phyloP scores from a whole-genome alignment of 2,113 vertebrate species.

The Anseranas semipalmata region DNA sequence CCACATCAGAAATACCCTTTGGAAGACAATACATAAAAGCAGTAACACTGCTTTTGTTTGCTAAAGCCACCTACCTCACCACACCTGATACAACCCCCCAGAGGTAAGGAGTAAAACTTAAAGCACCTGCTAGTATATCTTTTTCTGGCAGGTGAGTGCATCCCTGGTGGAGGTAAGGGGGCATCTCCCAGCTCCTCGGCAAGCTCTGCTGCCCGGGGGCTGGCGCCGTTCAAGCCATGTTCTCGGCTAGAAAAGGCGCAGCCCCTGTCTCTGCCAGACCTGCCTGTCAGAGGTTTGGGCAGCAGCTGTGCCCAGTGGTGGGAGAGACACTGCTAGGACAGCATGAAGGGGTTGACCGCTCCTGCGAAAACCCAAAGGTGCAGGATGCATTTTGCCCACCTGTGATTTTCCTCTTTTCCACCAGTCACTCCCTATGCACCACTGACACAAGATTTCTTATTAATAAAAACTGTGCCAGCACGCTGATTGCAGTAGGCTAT shows the following conservation, averaged over 20 bases:
- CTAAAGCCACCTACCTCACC: not conserved
- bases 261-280: too few relatives aligned
- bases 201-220: not conserved
- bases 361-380: not conserved
- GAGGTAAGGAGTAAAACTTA: not conserved
- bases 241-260: accelerated
- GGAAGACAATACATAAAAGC: not conserved
- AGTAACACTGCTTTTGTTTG: not conserved
- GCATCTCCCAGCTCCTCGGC: not conserved
- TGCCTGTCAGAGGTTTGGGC: not conserved
- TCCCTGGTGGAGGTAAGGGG: accelerated
- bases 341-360: not conserved
- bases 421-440: not conserved
- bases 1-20: not conserved
- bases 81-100: not conserved
- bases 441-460: not conserved
- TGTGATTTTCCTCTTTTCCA: not conserved
- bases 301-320: accelerated
- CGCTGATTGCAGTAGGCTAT: not conserved
- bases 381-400: not conserved
- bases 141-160: not conserved
- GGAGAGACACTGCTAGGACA: not conserved
- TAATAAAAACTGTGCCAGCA: accelerated
- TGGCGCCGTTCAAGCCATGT: not conserved
- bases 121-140: not conserved